Base-by-base conservation (phyloP, 2,797 vertebrate genomes). In the Phalloptychus januarius region DNA sequence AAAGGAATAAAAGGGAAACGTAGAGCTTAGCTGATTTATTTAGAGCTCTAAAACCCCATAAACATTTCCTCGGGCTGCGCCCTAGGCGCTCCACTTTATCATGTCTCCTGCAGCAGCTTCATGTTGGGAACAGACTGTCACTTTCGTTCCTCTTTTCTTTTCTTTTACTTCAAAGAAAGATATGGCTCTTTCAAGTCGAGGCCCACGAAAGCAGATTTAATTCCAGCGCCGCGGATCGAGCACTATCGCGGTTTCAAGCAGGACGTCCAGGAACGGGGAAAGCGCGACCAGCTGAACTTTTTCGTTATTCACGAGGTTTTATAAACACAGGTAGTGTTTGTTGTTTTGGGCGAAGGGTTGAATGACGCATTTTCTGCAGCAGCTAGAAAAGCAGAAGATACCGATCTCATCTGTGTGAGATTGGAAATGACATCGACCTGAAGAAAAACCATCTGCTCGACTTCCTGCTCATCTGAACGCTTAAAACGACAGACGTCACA, bases 11-110 rank as follows among this genome's bases (percentile, higher is more conserved):
- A 44, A 25, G 33, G 38, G 63, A 83, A 71, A 70, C 72, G 28
- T 67, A 40, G 50, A 15, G 79, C 69, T 72, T 28, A 6, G 54
- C 16, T 63, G 72, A 88, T 86, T 84, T 83, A 75, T 82, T 87
- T 72, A 46, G 45, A 16, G 63, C 56, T 65, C 75, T 52, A 74
- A 54, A 80, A 77, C 45, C 80, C 25, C 15, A 36, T 18, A 46
- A 83, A 82, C 82, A 82, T 74, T 78, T 73, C 74, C 77, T 61
- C 12, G 5, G 76, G 85, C 72, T 28, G 71, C 18, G 79, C 72
- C 84, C 50, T 31, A 77, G 72, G 84, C 81, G 40, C 65, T 79
- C 50, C 10, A 76, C 31, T 86, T 84, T 50, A 71, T 18, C 56
- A 36, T 1, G 58, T 76, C 18, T 13, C 15, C 50, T 52, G 52